These are phyloP conservation scores for Xiphydria camelus DNA, from an alignment of 2,888 invertebrate species.

Conservation along the genomic window DNA sequence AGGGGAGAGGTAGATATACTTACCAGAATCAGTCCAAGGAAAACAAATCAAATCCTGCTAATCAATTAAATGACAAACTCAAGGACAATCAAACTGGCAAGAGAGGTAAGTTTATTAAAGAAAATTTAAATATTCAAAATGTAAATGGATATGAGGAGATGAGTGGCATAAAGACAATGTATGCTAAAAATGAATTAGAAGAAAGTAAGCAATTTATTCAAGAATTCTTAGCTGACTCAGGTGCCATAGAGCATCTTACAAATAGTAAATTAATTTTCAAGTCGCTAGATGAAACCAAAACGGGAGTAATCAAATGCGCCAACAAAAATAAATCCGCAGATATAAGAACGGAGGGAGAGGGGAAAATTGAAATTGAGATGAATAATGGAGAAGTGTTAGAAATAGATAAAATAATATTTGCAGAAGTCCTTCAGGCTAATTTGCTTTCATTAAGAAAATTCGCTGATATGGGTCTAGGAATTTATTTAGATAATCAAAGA, in stretches of 20 bases:
- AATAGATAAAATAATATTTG: constrained; percentile 24
- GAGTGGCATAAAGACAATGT: neutral
- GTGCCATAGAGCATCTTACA: constrained; percentile 27
- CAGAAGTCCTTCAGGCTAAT: constrained; percentile 20
- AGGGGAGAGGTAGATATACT: neutral
- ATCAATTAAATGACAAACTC: constrained; percentile 1
- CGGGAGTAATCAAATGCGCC: constrained; percentile 23
- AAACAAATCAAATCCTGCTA: constrained; percentile 17
- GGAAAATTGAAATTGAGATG: constrained; percentile 19
- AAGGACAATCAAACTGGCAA: neutral
- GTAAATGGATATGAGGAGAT: neutral
- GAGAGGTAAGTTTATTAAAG: neutral
- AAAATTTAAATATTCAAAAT: neutral
- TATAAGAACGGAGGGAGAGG: constrained; percentile 25
- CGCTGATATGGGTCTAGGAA: constrained; percentile 23
- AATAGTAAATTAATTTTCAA: constrained; percentile 25
- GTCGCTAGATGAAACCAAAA: constrained; percentile 18
- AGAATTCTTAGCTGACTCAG: constrained; percentile 27
- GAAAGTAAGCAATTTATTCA: constrained; percentile 7
- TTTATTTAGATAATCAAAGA: constrained; percentile 25
- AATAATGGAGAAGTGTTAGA: constrained; percentile 14
- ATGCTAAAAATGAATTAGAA: neutral
- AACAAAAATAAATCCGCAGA: constrained; percentile 25
- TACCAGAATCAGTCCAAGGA: neutral
- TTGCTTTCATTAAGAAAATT: constrained; percentile 26